phyloP scores from a whole-genome alignment of 1,140 invertebrate species.

The Gerris buenoi region DNA sequence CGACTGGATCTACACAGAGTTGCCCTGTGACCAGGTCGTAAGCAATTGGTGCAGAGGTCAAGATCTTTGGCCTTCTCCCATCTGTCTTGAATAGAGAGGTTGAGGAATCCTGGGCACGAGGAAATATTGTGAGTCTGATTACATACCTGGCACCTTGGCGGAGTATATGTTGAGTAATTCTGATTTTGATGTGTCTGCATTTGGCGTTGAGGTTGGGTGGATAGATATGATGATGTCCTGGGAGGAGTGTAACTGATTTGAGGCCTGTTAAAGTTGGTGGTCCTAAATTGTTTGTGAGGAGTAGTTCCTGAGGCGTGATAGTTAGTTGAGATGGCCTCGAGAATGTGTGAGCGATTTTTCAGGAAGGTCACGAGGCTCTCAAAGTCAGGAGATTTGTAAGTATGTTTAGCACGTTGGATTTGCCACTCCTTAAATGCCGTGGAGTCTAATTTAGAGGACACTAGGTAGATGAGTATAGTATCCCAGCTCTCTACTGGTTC shows the following conservation, averaged over 20 bases:
- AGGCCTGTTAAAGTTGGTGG: neutral
- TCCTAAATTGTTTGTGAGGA: neutral
- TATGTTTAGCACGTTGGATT: neutral
- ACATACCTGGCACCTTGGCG: neutral
- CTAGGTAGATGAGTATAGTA: neutral
- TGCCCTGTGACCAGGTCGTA: neutral
- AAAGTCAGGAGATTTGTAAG: neutral
- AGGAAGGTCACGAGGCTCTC: neutral
- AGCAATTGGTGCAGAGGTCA: neutral
- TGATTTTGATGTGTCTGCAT: neutral
- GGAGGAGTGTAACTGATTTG: neutral
- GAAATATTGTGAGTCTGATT: neutral
- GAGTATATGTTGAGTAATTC: neutral
- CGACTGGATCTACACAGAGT: neutral
- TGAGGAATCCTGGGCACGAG: neutral
- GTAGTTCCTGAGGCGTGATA: neutral
- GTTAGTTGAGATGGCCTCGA: neutral
- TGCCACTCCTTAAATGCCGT: neutral
- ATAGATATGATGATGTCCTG: neutral
- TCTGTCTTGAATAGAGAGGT: neutral
- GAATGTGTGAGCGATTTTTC: neutral
- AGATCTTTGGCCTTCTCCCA: neutral
- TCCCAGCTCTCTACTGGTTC: neutral
- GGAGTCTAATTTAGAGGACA: neutral
- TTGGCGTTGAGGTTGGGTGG: neutral